phyloP scores from a whole-genome alignment of 2,113 vertebrate genomes.

The Cebus imitator region DNA sequence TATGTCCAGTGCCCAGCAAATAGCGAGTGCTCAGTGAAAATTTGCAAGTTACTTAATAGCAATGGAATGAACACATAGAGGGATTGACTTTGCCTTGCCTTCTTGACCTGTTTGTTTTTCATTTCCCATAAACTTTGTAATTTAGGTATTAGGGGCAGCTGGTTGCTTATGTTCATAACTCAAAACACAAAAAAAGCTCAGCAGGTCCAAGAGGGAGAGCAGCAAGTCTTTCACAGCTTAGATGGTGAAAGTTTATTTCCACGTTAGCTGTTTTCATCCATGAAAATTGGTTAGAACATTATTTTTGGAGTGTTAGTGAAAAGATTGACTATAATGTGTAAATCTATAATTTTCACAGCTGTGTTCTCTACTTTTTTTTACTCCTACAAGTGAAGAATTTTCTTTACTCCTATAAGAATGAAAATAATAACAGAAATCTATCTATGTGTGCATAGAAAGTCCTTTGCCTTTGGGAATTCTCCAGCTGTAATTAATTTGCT shows the following conservation, averaged over 20 bases:
- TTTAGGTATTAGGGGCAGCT: slow-evolving; percentile 35
- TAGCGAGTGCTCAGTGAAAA: not conserved
- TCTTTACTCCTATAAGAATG: not conserved
- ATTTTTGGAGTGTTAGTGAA: slow-evolving; percentile 26
- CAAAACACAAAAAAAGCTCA: slow-evolving; percentile 26
- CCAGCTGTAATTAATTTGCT: not conserved
- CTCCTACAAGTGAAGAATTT: not conserved
- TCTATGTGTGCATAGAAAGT: not conserved
- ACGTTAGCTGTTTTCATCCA: not conserved
- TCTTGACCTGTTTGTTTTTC: not conserved
- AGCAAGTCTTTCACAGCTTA: not conserved
- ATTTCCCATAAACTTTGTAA: not conserved
- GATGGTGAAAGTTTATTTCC: not conserved
- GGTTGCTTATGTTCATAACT: not conserved
- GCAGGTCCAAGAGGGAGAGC: not conserved
- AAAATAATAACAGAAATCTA: slow-evolving; percentile 33
- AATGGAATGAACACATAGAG: not conserved
- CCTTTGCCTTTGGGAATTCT: not conserved
- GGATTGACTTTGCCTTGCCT: not conserved
- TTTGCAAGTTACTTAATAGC: not conserved
- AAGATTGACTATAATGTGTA: not conserved
- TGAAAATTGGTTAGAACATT: not conserved
- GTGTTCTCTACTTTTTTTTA: not conserved
- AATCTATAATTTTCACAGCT: slow-evolving; percentile 26
- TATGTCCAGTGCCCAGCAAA: not conserved